Percentiles rank a stretch among this genome's conserved stretches.
Conservation (phyloP, 2,888 invertebrate genomes). For the Thereva nobilitata region DNA sequence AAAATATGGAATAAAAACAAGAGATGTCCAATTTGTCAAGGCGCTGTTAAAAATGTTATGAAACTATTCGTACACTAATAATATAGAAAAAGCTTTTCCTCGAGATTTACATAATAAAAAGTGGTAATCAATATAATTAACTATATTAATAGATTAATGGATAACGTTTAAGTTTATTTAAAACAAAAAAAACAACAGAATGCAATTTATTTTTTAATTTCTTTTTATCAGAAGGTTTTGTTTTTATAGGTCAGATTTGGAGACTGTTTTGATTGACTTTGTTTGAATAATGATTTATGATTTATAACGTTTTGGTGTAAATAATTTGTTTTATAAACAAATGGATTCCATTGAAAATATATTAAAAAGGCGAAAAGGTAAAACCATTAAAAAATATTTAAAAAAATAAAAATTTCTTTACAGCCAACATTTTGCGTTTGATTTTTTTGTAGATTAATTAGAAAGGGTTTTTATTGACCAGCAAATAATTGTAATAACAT, state of each 20-base stretch:
- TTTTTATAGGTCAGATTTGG: conserved; percentile 34
- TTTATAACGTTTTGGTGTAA: conserved; percentile 36
- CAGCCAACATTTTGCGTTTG: background rate
- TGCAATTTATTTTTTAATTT: conserved; percentile 12
- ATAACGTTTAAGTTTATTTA: too few species aligned
- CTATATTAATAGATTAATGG: too few species aligned
- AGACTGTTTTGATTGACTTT: conserved; percentile 28
- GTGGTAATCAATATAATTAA: too few species aligned
- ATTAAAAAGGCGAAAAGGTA: conserved; percentile 18
- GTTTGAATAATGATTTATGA: conserved; percentile 12
- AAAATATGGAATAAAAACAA: conserved; percentile 67
- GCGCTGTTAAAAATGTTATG: conserved; percentile 68
- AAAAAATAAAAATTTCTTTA: conserved; percentile 16
- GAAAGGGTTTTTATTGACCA: background rate
- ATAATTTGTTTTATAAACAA: conserved; percentile 4
- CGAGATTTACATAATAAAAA: too few species aligned
- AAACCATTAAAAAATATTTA: conserved; percentile 21
- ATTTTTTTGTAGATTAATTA: conserved; percentile 1
- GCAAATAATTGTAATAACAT: too few species aligned
- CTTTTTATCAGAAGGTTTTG: conserved; percentile 18
- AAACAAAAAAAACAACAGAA: background rate
- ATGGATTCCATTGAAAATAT: conserved; percentile 20
- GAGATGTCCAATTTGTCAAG: conserved; percentile 71
- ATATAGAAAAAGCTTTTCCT: background rate
- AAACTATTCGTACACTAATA: conserved; percentile 61